Percentiles rank a stretch among this genome's conserved stretches.
Conservation (phyloP, 2,113 vertebrate genomes). For the Onychorhynchus coronatus region DNA sequence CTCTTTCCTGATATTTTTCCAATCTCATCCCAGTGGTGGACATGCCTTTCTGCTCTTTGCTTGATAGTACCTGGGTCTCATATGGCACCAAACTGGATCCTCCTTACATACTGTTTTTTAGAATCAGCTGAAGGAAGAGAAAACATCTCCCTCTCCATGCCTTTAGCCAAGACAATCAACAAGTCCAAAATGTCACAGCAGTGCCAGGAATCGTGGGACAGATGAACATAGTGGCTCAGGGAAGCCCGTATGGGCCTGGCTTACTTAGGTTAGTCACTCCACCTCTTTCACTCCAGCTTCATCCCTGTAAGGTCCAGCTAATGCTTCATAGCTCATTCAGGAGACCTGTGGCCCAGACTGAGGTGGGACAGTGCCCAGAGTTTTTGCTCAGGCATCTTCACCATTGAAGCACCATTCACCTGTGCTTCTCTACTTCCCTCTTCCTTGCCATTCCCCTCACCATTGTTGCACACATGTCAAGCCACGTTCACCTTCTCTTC, state of each 20-base stretch:
- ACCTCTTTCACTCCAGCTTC: background rate
- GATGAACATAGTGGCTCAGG: background rate
- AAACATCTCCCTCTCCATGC: background rate
- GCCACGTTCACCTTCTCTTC: background rate
- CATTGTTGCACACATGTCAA: background rate
- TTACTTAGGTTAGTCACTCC: background rate
- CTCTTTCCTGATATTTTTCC: background rate
- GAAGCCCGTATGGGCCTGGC: background rate
- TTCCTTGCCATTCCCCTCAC: background rate
- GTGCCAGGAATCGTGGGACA: background rate
- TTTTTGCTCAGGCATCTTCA: background rate
- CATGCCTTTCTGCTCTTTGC: background rate
- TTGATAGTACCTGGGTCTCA: background rate
- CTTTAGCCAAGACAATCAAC: background rate
- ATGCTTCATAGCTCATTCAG: background rate
- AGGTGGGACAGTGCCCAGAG: background rate
- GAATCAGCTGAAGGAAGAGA: background rate
- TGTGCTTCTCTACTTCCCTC: background rate
- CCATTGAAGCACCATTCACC: rapidly evolving
- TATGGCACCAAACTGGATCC: background rate
- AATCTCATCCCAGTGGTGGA: background rate
- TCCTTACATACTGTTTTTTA: background rate
- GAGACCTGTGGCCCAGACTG: background rate
- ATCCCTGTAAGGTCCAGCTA: background rate
- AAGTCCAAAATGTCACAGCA: background rate